phyloP scores from a whole-genome alignment of 1,140 invertebrate species.

The Condylostylus longicornis region DNA sequence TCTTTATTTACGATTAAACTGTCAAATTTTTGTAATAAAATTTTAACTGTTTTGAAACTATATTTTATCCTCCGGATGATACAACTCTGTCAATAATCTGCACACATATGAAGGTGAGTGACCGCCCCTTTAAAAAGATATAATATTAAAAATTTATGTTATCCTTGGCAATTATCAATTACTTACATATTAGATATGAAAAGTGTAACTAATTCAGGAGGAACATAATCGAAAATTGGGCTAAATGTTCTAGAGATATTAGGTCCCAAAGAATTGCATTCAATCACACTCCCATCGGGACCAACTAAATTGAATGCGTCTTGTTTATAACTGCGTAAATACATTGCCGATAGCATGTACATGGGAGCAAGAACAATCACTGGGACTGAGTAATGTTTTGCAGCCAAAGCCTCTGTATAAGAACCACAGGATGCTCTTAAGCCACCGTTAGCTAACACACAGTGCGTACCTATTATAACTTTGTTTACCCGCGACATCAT shows the following conservation, averaged over 20 bases:
- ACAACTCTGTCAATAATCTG: too few species aligned
- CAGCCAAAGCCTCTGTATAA: constrained; percentile 67
- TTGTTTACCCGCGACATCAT: constrained; percentile 92
- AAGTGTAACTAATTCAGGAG: constrained; percentile 77
- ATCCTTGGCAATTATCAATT: too few species aligned
- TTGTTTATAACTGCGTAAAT: constrained; percentile 60
- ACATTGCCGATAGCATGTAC: constrained; percentile 75
- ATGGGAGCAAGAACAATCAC: constrained; percentile 76
- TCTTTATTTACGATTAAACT: too few species aligned
- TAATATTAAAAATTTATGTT: too few species aligned
- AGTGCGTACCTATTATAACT: constrained; percentile 80
- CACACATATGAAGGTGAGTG: too few species aligned
- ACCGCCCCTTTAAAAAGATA: too few species aligned
- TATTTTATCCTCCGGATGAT: too few species aligned
- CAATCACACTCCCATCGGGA: constrained; percentile 49
- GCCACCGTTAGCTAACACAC: constrained; percentile 81
- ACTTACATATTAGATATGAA: constrained; percentile 88
- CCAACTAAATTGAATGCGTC: constrained; percentile 63
- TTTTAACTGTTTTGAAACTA: too few species aligned
- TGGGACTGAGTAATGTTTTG: constrained; percentile 80
- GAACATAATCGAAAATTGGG: constrained; percentile 87
- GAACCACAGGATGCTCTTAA: constrained; percentile 65
- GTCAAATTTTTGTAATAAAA: too few species aligned
- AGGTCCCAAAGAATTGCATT: constrained; percentile 34
- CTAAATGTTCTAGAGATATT: constrained; percentile 52